Evolutionary conservation across 1,140 invertebrate genomes (phyloP).

Genomic region (Oppia nitens): DNA sequence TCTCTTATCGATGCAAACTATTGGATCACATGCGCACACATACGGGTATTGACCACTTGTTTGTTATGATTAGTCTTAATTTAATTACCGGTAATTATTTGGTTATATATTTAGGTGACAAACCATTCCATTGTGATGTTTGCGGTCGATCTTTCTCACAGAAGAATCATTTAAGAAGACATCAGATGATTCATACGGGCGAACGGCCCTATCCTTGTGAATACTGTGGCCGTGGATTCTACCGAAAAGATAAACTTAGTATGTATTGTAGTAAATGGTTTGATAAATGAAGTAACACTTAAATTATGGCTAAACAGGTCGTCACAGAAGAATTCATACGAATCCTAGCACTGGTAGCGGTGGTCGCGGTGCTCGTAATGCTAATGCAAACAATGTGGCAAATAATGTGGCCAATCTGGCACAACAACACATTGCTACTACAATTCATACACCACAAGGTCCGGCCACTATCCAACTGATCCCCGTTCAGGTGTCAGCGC

Average conservation of each 20-base stretch:
- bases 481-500: slow-evolving; percentile 10
- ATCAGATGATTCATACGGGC: slow-evolving; percentile 56
- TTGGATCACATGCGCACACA: slow-evolving; percentile 24
- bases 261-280: not conserved
- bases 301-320: slow-evolving; percentile 9
- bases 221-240: slow-evolving; percentile 65
- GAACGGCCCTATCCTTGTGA: slow-evolving; percentile 76
- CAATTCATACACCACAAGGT: not conserved
- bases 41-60: slow-evolving; percentile 11
- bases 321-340: slow-evolving; percentile 16
- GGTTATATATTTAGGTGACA: slow-evolving; percentile 20
- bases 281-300: not conserved
- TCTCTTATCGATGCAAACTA: slow-evolving; percentile 24
- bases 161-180: slow-evolving; percentile 25
- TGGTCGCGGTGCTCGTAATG: not conserved
- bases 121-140: slow-evolving; percentile 24
- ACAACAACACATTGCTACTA: not conserved
- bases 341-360: slow-evolving; percentile 6
- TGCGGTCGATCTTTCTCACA: slow-evolving; percentile 24
- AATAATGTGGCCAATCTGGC: not conserved
- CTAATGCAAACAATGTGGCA: not conserved
- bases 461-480: slow-evolving; percentile 15
- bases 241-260: slow-evolving; percentile 63
- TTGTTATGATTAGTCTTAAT: not conserved
- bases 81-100: not conserved